phyloP scores from a whole-genome alignment of 2,888 invertebrate species.

The Bellardia pandia region DNA sequence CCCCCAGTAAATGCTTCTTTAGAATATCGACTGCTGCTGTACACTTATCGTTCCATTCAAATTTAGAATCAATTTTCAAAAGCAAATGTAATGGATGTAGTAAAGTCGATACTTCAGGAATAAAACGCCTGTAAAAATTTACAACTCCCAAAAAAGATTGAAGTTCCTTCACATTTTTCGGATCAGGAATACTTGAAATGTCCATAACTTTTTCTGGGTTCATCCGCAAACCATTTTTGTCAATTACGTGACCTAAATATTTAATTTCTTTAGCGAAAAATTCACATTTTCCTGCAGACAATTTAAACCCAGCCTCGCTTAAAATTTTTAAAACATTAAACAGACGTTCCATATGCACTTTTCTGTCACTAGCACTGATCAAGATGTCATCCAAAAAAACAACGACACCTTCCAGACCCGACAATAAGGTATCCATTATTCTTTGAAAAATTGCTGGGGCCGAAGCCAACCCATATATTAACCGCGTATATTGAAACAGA shows the following conservation, averaged over 20 bases:
- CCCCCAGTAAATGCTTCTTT: conserved; percentile 37
- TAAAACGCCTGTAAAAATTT: conserved; percentile 60
- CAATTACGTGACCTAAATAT: conserved; percentile 77
- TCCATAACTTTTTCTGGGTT: conserved; percentile 76
- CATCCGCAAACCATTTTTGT: conserved; percentile 77
- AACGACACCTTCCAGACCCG: conserved; percentile 74
- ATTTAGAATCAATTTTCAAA: conserved; percentile 28
- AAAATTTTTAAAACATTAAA: conserved; percentile 75
- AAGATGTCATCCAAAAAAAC: conserved; percentile 77
- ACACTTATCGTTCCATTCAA: conserved; percentile 76
- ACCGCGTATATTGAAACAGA: conserved; percentile 67
- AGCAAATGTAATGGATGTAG: conserved; percentile 47
- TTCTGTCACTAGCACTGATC: conserved; percentile 74
- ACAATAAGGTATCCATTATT: conserved; percentile 76
- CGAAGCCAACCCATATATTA: conserved; percentile 80
- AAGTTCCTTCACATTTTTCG: conserved; percentile 71
- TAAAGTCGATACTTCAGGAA: conserved; percentile 38
- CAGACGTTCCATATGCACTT: conserved; percentile 75
- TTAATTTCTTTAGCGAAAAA: conserved; percentile 76
- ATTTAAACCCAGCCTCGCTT: conserved; percentile 75
- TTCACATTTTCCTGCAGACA: conserved; percentile 75
- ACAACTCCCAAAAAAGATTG: conserved; percentile 75
- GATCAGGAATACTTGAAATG: conserved; percentile 72
- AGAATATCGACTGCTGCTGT: conserved; percentile 76
- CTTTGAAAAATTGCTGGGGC: conserved; percentile 80